Evolutionary conservation across 2,113 vertebrate species (phyloP).

Genomic region (Saccopteryx bilineata): DNA sequence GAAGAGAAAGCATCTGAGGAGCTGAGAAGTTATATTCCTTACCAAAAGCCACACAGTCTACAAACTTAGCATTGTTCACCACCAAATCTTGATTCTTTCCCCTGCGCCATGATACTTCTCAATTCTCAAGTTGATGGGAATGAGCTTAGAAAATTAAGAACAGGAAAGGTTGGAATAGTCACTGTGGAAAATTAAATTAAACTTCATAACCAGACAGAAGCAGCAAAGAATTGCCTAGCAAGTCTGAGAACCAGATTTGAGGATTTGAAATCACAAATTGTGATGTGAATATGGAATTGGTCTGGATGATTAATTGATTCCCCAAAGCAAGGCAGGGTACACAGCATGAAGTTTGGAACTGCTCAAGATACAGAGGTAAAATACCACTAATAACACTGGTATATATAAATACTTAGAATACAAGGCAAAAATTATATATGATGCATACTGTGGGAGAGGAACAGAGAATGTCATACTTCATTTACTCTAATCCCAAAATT

Average conservation of each 20-base stretch:
- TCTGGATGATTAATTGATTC: not conserved
- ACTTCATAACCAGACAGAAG: not conserved
- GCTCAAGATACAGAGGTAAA: not conserved
- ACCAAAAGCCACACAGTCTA: not conserved
- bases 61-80: not conserved
- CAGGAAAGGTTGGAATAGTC: not conserved
- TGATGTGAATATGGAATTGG: not conserved
- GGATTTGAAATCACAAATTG: not conserved
- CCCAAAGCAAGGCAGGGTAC: not conserved
- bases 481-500: not conserved
- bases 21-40: not conserved
- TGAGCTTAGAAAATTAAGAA: slow-evolving; percentile 27
- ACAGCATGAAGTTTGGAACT: not conserved
- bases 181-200: not conserved
- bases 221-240: not conserved
- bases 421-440: not conserved
- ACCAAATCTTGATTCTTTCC: not conserved
- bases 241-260: not conserved
- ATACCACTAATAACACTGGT: not conserved
- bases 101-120: not conserved
- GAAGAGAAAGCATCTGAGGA: not conserved
- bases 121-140: not conserved
- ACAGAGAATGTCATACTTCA: not conserved
- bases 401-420: not conserved
- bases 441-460: not conserved